These are phyloP conservation scores for Procambarus clarkii DNA, from an alignment of 1,140 invertebrate species.

Conservation along the genomic window DNA sequence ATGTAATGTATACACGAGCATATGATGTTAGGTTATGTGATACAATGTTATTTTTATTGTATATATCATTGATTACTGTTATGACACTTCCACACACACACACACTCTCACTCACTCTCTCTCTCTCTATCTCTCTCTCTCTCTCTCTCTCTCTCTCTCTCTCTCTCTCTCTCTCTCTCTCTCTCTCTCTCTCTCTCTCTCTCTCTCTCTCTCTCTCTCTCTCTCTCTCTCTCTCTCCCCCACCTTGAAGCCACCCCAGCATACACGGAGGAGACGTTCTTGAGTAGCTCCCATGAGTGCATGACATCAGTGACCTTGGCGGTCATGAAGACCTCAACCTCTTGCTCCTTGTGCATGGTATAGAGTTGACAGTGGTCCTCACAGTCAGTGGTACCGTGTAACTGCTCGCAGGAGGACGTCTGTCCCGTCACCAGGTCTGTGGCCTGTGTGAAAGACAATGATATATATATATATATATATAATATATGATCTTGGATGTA, in stretches of 20 bases:
- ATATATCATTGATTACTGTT: no score
- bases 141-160: neutral
- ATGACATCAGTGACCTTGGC: slow-evolving; percentile 45
- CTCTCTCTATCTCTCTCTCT: no score
- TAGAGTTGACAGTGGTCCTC: slow-evolving; percentile 51
- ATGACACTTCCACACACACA: no score
- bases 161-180: slow-evolving; percentile 12
- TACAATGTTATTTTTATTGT: no score
- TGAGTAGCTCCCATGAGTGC: slow-evolving; percentile 28
- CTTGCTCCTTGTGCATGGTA: slow-evolving; percentile 26
- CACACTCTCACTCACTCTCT: no score
- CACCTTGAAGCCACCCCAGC: slow-evolving; percentile 25
- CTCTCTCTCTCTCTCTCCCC: neutral
- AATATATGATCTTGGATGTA: no score
- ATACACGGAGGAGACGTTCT: slow-evolving; percentile 23
- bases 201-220: neutral
- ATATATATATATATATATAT: no score
- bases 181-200: slow-evolving; percentile 11
- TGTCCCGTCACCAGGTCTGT: slow-evolving; percentile 45
- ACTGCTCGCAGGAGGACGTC: slow-evolving; percentile 19
- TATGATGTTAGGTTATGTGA: no score
- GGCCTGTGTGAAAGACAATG: slow-evolving; percentile 14
- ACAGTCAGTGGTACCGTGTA: slow-evolving; percentile 18
- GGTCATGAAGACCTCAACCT: slow-evolving; percentile 34
- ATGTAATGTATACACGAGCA: no score